Evolutionary conservation across 2,888 invertebrate genomes (phyloP).

Genomic region (Chrysotoxum bicinctum): DNA sequence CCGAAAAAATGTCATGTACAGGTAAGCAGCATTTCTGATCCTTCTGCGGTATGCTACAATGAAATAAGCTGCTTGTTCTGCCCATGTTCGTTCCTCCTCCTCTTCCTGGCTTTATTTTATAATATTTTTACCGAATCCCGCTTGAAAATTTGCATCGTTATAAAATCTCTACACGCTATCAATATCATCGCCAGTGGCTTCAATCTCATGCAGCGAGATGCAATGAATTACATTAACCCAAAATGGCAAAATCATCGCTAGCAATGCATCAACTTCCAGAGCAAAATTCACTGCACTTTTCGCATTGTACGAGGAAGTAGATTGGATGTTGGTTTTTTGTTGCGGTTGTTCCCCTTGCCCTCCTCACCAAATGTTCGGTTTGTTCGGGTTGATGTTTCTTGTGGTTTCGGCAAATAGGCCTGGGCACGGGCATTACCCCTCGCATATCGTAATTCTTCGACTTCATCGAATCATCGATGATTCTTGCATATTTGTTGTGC

Average conservation of each 20-base stretch:
- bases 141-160: constrained; percentile 46
- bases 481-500: constrained; percentile 51
- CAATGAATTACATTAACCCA: constrained; percentile 72
- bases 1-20: not conserved
- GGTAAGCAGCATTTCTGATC: not conserved
- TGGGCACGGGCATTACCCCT: not conserved
- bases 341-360: not conserved
- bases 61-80: not conserved
- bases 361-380: constrained; percentile 3
- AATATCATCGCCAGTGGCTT: constrained; percentile 66
- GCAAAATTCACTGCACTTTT: constrained; percentile 43
- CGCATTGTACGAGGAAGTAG: constrained; percentile 61
- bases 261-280: constrained; percentile 63
- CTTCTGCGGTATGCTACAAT: not conserved
- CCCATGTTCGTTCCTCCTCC: constrained; percentile 7
- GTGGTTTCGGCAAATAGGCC: constrained; percentile 30
- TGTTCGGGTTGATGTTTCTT: constrained; percentile 34
- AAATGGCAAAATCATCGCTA: constrained; percentile 69
- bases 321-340: constrained; percentile 51
- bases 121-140: not conserved
- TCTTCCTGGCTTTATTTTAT: not conserved
- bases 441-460: constrained; percentile 32
- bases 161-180: constrained; percentile 61
- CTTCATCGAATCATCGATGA: constrained; percentile 60
- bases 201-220: constrained; percentile 65